A percentile compares a stretch with the other conserved stretches of the same genome.
Conservation (phyloP, 2,113 vertebrate genomes). For the Melanostigma gelatinosum region DNA sequence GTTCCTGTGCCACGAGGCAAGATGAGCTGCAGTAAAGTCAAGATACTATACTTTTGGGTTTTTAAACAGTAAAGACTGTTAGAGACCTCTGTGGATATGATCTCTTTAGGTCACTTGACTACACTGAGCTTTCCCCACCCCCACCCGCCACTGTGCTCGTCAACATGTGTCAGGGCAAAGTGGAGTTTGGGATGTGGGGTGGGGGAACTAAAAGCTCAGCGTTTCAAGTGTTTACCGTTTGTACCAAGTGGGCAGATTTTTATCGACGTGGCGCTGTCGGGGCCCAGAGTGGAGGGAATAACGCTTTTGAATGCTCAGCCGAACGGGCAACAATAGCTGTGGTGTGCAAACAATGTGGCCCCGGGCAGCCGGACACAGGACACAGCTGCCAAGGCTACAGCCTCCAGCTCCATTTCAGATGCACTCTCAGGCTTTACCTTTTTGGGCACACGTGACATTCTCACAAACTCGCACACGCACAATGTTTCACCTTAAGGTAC, state of each 20-base stretch:
- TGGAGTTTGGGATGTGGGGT: neutral
- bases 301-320: conserved; percentile 85
- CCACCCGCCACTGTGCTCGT: conserved; percentile 21
- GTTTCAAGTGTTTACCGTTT: conserved; percentile 83
- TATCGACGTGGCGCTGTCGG: conserved; percentile 79
- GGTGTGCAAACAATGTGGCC: conserved; percentile 81
- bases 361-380: conserved; percentile 57
- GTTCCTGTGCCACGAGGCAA: conserved; percentile 31
- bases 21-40: conserved; percentile 25
- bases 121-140: conserved; percentile 11
- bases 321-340: conserved; percentile 80
- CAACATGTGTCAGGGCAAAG: conserved; percentile 59
- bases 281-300: conserved; percentile 81
- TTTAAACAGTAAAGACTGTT: conserved; percentile 29
- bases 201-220: conserved; percentile 80
- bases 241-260: conserved; percentile 88
- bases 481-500: neutral
- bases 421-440: conserved; percentile 47
- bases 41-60: neutral
- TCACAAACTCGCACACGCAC: conserved; percentile 3
- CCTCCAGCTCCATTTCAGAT: conserved; percentile 32
- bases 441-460: conserved; percentile 48
- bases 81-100: conserved; percentile 10
- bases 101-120: conserved; percentile 44
- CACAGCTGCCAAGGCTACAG: conserved; percentile 67